These are phyloP conservation scores for Oenanthe oenanthe DNA, from an alignment of 2,113 vertebrate genomes.

Conservation along the genomic window DNA sequence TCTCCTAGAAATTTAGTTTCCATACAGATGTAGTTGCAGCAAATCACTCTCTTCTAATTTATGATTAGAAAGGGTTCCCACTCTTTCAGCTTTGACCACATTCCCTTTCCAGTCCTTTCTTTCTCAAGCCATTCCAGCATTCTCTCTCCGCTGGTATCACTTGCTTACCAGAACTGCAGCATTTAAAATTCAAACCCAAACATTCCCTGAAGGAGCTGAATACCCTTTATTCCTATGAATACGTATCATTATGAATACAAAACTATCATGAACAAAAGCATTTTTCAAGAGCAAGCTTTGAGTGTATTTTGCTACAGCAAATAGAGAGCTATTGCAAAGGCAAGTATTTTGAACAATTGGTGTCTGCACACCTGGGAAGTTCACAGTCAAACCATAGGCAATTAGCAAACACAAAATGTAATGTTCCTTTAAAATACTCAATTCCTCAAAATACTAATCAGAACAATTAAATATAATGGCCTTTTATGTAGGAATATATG, in stretches of 20 bases:
- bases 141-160: neutral
- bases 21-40: neutral
- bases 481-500: neutral
- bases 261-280: neutral
- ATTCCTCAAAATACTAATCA: neutral
- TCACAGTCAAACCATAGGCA: neutral
- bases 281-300: neutral
- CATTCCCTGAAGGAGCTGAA: neutral
- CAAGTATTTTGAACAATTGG: neutral
- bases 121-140: neutral
- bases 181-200: slow-evolving; percentile 2
- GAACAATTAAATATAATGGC: neutral
- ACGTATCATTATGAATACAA: neutral
- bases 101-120: neutral
- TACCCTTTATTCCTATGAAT: neutral
- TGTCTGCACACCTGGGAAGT: neutral
- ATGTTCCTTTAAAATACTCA: neutral
- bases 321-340: neutral
- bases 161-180: neutral
- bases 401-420: neutral
- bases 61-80: neutral
- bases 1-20: neutral
- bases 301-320: neutral
- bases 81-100: neutral
- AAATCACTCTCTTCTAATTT: neutral